Conservation (phyloP, 1,140 invertebrate species). For the Spodoptera litura region DNA sequence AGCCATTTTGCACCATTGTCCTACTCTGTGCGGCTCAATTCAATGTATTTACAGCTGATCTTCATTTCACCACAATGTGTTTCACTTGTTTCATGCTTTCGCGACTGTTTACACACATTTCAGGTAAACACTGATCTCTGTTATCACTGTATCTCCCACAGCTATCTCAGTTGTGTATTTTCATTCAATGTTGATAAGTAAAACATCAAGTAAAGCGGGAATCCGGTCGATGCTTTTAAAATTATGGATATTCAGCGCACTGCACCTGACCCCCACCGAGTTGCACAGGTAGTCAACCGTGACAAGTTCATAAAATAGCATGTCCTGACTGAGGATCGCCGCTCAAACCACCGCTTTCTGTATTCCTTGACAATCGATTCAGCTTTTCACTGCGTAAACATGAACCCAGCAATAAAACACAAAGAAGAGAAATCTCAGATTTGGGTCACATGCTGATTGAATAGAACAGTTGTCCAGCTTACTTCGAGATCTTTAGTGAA, state of each 20-base stretch:
- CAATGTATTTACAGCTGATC: constrained; percentile 48
- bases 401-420: constrained; percentile 63
- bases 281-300: constrained; percentile 74
- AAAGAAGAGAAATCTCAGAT: constrained; percentile 86
- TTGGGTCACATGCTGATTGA: constrained; percentile 88
- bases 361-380: constrained; percentile 13
- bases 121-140: constrained; percentile 35
- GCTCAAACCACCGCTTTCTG: constrained; percentile 26
- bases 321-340: constrained; percentile 50
- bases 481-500: constrained; percentile 44
- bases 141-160: constrained; percentile 18
- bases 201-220: neutral
- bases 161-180: constrained; percentile 19
- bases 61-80: constrained; percentile 51
- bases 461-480: constrained; percentile 64
- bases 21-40: constrained; percentile 62
- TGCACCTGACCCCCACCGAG: constrained; percentile 67
- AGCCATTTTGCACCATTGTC: constrained; percentile 85
- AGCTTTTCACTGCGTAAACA: constrained; percentile 53
- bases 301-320: constrained; percentile 70
- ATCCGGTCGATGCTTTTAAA: constrained; percentile 42
- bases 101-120: constrained; percentile 47
- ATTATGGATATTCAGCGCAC: constrained; percentile 39
- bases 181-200: constrained; percentile 20
- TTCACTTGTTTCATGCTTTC: constrained; percentile 45